A percentile compares a stretch with the other conserved stretches of the same genome.
Conservation (phyloP, 2,888 invertebrate genomes). For the Heliconius aoede region DNA sequence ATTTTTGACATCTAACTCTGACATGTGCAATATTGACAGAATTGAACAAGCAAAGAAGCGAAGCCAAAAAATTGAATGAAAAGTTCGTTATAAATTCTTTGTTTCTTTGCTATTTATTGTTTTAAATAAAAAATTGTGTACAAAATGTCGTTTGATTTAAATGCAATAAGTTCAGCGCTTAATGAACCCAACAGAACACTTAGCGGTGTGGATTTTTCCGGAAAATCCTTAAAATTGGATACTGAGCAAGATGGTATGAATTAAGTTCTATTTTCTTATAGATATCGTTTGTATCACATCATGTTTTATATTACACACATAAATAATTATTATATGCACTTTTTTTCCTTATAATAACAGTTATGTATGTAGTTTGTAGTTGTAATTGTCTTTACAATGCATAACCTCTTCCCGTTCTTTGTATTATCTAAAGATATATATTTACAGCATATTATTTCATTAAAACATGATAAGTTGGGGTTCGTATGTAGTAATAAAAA, state of each 20-base stretch:
- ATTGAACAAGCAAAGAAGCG: slow-evolving; percentile 25
- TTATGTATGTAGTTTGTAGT: neutral
- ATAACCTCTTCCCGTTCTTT: slow-evolving; percentile 21
- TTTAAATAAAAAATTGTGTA: slow-evolving; percentile 48
- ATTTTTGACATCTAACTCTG: slow-evolving; percentile 23
- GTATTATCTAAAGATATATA: neutral
- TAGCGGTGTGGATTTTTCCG: slow-evolving; percentile 91
- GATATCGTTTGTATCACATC: neutral
- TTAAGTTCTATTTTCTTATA: slow-evolving; percentile 10
- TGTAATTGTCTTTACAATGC: neutral
- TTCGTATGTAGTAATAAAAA: too few species aligned
- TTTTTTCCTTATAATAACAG: neutral
- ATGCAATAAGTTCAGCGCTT: slow-evolving; percentile 79
- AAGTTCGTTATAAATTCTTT: slow-evolving; percentile 61
- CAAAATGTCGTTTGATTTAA: slow-evolving; percentile 83
- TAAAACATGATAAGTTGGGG: too few species aligned
- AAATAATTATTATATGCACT: neutral
- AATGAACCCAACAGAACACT: slow-evolving; percentile 70
- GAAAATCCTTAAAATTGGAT: slow-evolving; percentile 90
- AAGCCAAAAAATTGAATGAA: slow-evolving; percentile 54
- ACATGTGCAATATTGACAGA: slow-evolving; percentile 1
- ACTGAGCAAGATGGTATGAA: slow-evolving; percentile 90
- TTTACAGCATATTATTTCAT: too few species aligned
- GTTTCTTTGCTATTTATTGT: slow-evolving; percentile 51
- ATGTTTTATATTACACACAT: neutral